Evolutionary conservation across 2,797 vertebrate genomes (phyloP).

Genomic region (Periophthalmus magnuspinnatus): DNA sequence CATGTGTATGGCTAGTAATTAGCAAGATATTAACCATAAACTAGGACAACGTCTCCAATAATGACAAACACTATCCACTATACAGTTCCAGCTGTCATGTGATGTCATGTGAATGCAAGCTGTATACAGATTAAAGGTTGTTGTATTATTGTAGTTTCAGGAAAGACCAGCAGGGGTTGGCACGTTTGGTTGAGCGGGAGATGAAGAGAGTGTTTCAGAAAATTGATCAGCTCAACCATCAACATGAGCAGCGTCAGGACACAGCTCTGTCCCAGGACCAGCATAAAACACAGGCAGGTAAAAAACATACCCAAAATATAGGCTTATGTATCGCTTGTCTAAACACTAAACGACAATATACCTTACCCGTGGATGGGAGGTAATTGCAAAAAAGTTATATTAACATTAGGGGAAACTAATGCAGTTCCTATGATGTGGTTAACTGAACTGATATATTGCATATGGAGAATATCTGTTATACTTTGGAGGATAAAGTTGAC

Average conservation of each 20-base stretch:
- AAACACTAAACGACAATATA: neutral
- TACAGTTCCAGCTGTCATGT: too few relatives aligned
- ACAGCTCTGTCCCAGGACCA: slow-evolving; percentile 8
- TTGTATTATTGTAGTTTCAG: slow-evolving; percentile 54
- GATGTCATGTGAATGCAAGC: too few relatives aligned
- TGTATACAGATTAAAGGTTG: neutral
- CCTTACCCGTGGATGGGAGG: neutral
- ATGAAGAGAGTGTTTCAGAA: slow-evolving; percentile 65
- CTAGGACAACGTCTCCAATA: too few relatives aligned
- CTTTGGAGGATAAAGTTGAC: too few relatives aligned
- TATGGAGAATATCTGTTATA: too few relatives aligned
- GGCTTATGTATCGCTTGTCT: neutral
- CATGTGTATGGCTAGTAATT: too few relatives aligned
- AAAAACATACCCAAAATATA: neutral
- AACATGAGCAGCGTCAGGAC: slow-evolving; percentile 33
- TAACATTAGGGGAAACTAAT: too few relatives aligned
- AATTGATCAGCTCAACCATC: slow-evolving; percentile 61
- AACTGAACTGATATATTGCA: too few relatives aligned
- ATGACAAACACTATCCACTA: too few relatives aligned
- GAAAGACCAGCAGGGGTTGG: slow-evolving; percentile 61
- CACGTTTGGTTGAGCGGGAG: slow-evolving; percentile 61
- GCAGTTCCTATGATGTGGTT: too few relatives aligned
- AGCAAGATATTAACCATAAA: too few relatives aligned
- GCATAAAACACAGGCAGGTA: slow-evolving; percentile 38
- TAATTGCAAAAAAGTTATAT: too few relatives aligned